phyloP scores from a whole-genome alignment of 2,797 vertebrate species.

The Sardinella longiceps region DNA sequence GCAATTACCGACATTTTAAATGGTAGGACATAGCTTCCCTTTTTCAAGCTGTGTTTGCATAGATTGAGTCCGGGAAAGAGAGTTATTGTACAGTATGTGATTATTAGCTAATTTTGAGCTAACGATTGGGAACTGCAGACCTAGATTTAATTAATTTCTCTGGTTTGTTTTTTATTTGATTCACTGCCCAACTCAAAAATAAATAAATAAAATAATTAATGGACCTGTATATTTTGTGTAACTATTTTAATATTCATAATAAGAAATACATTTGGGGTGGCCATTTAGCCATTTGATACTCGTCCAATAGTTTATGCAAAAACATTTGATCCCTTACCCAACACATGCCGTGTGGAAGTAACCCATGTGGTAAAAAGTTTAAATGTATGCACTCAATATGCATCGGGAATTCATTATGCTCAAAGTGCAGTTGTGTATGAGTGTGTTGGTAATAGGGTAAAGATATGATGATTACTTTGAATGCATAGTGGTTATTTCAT shows the following conservation, averaged over 20 bases:
- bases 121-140: not conserved
- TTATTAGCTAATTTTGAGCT: constrained; percentile 13
- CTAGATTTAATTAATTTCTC: not conserved
- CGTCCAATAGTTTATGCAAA: not conserved
- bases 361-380: not conserved
- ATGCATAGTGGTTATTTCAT: too few species aligned
- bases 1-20: constrained; percentile 26
- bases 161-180: not conserved
- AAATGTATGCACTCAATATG: not conserved
- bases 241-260: not conserved
- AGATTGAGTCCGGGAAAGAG: not conserved
- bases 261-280: not conserved
- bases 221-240: not conserved
- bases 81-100: not conserved
- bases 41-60: constrained; percentile 1
- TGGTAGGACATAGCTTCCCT: not conserved
- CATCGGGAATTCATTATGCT: too few species aligned
- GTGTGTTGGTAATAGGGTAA: not conserved
- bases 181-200: too few species aligned
- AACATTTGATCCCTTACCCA: not conserved
- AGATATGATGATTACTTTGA: too few species aligned
- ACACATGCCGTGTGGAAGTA: not conserved
- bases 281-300: not conserved
- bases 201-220: not conserved
- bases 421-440: not conserved